phyloP scores from a whole-genome alignment of 2,797 vertebrate species.

The Mastacembelus armatus region DNA sequence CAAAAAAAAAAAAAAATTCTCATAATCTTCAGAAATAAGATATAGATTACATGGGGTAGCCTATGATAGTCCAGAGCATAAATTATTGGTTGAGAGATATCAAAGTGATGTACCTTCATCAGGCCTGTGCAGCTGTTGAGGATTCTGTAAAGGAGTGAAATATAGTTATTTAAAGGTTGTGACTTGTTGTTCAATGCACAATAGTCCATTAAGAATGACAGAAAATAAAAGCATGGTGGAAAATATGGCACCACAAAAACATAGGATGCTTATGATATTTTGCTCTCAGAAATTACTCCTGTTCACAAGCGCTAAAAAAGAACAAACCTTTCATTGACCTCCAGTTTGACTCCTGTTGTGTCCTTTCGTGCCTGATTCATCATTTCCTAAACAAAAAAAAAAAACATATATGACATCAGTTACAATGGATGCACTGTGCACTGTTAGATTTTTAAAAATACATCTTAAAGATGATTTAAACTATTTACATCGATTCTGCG shows the following conservation, averaged over 20 bases:
- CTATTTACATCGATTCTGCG: slow-evolving; percentile 92
- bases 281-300: too few species aligned
- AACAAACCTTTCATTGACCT: slow-evolving; percentile 96
- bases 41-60: neutral
- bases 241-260: neutral
- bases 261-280: neutral
- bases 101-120: slow-evolving; percentile 92
- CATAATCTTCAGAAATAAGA: neutral
- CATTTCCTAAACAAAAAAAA: slow-evolving; percentile 88
- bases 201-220: neutral
- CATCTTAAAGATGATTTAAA: neutral
- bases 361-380: slow-evolving; percentile 94
- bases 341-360: slow-evolving; percentile 93
- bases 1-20: slow-evolving; percentile 1
- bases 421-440: neutral
- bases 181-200: neutral
- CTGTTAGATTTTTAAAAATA: rapidly evolving
- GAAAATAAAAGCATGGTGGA: neutral
- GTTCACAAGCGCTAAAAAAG: neutral
- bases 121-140: slow-evolving; percentile 94
- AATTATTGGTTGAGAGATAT: neutral
- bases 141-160: slow-evolving; percentile 84
- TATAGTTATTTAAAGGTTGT: neutral
- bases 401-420: neutral
- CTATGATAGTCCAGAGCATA: neutral